These are phyloP conservation scores for Diadumene lineata DNA, from an alignment of 92 coral and sea anemone genomes.

Conservation along the genomic window DNA sequence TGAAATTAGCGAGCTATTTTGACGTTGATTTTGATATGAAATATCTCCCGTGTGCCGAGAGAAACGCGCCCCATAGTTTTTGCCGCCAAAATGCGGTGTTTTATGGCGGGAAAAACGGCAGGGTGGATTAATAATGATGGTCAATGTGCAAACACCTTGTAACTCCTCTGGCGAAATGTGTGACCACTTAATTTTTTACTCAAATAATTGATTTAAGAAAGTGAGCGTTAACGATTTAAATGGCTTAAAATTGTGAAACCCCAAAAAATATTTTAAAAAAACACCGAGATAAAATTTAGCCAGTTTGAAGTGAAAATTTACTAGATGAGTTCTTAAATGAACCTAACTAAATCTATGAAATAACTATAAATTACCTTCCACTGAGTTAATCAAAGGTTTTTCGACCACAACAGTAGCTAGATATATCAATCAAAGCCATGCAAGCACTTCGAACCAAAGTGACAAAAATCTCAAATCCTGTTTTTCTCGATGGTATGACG, in stretches of 20 bases:
- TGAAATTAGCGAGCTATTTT: neutral
- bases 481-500: conserved; percentile 34
- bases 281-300: no score
- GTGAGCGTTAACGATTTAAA: neutral
- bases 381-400: neutral
- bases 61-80: neutral
- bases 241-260: neutral
- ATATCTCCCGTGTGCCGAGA: conserved; percentile 14
- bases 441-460: conserved; percentile 3
- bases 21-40: neutral
- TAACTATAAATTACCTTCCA: no score
- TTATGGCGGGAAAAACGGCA: neutral
- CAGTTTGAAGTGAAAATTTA: no score
- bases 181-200: conserved; percentile 1
- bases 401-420: neutral
- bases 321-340: no score
- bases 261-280: no score
- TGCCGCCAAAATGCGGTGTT: conserved; percentile 2
- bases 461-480: conserved; percentile 31
- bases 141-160: conserved; percentile 2
- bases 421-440: neutral
- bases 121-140: neutral
- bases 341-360: no score
- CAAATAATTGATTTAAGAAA: neutral
- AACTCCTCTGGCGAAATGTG: neutral